Base-by-base conservation (phyloP, 2,888 invertebrate genomes). In the Mellilla xanthometata region DNA sequence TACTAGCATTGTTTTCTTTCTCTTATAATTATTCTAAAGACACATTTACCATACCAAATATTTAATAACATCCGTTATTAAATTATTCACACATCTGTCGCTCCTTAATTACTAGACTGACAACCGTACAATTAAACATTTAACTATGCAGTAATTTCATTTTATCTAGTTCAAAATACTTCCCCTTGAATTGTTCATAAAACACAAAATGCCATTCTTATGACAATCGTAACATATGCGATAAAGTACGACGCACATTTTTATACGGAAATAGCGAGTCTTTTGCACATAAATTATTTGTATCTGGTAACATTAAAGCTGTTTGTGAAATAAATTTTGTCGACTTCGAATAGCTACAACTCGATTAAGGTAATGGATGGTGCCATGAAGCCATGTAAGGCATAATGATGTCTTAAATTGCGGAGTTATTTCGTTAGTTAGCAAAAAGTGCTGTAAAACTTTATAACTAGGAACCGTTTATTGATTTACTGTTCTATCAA, bases 181-280 rank as follows among this genome's bases (percentile, higher is more conserved):
- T 39, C 4, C 6, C 3, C 15, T 5, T 19, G 6, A 19, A 19
- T 19, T 19, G 34, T 39, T 19, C 11, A 45, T 30, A 24, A 30
- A 45, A 34, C 24, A 15, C 30, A 22, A 28, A 7, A 29, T 12
- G 11, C 23, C 13, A 22, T 27, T 26, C 45, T 31, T 41, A 39
- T 23, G 29, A 30, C 30, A 39, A 34, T 39, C 44, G 39, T 52
- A 45, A 52, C 39, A 39, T 45, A 19, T 19, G 35, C 52, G 41
- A 52, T 52, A 52, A 52, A 52, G 52, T 39, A 24, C 31, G 44
- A 35, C 41, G 47, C 19, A 44, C 41, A 42, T 33, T 48, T n/a
- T 19, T 19, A 19, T 19, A 19, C 15, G 15, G 15, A 19, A 19
- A 19, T 19, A 19, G 15, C 15, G 15, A 19, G 15, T 19, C 15